Conservation (phyloP, 2,797 vertebrate genomes). For the Tenualosa thibaudeaui region DNA sequence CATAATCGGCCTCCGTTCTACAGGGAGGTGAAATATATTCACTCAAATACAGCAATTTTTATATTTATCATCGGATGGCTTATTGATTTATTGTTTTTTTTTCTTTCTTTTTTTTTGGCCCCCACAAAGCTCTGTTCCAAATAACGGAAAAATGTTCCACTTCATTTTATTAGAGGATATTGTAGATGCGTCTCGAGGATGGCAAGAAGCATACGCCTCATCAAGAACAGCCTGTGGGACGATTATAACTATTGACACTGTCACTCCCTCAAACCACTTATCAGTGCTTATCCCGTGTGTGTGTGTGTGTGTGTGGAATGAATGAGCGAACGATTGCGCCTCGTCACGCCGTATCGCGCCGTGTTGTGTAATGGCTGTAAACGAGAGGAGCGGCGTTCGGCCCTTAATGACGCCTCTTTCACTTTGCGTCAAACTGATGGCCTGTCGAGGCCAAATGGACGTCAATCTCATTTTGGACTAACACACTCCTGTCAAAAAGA, state of each 20-base stretch:
- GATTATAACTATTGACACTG: constrained; percentile 87
- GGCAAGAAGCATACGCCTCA: constrained; percentile 75
- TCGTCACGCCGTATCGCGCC: constrained; percentile 47
- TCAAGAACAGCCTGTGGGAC: constrained; percentile 79
- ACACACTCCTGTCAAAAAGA: constrained; percentile 30
- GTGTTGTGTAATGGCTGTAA: constrained; percentile 59
- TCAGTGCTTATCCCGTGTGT: constrained; percentile 74
- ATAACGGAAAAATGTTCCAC: constrained; percentile 52
- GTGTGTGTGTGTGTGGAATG: neutral
- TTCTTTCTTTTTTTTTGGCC: neutral
- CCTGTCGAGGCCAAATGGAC: constrained; percentile 69
- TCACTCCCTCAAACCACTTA: constrained; percentile 82
- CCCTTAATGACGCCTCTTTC: constrained; percentile 83
- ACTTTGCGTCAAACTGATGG: constrained; percentile 85
- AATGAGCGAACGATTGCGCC: neutral
- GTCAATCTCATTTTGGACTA: constrained; percentile 57
- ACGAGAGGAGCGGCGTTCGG: constrained; percentile 74
- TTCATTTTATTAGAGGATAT: constrained; percentile 79
- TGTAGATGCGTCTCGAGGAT: constrained; percentile 68
- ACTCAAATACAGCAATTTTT: constrained; percentile 66
- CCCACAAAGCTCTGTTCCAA: constrained; percentile 30
- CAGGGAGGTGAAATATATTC: constrained; percentile 68
- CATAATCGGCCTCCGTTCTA: constrained; percentile 67
- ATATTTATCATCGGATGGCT: constrained; percentile 77
- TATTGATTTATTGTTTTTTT: constrained; percentile 77